phyloP scores from a whole-genome alignment of 2,888 invertebrate genomes.

The Acrocyrtus sp. region DNA sequence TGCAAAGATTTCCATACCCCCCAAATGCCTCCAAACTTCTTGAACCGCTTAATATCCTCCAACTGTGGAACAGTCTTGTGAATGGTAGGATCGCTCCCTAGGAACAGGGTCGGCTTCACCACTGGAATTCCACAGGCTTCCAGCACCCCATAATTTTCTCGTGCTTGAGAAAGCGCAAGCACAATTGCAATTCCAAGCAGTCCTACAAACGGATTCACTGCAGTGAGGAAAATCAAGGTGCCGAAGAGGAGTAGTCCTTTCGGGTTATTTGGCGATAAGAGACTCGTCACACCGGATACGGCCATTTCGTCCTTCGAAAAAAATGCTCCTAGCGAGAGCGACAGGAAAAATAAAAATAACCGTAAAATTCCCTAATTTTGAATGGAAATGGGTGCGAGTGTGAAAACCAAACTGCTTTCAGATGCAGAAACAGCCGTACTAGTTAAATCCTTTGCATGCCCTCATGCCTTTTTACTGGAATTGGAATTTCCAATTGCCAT shows the following conservation, averaged over 20 bases:
- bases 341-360: not conserved
- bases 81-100: constrained; percentile 59
- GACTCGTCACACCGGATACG: constrained; percentile 5
- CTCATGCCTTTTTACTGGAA: no score
- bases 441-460: not conserved
- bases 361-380: constrained; percentile 9
- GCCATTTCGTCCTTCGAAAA: no score
- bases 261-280: constrained; percentile 26
- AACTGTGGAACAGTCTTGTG: constrained; percentile 59
- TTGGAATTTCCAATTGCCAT: no score
- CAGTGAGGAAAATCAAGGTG: constrained; percentile 24
- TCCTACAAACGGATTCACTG: constrained; percentile 36
- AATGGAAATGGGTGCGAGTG: constrained; percentile 13
- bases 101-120: constrained; percentile 49
- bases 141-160: constrained; percentile 61
- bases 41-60: constrained; percentile 56
- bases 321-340: no score
- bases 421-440: not conserved
- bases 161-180: constrained; percentile 45
- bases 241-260: constrained; percentile 30
- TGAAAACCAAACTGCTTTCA: not conserved
- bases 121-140: constrained; percentile 59
- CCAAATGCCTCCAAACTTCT: constrained; percentile 61
- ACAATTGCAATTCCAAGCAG: constrained; percentile 9
- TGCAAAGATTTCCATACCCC: constrained; percentile 43